Conservation (phyloP, 2,113 vertebrate genomes). For the Todiramphus saurophagus region DNA sequence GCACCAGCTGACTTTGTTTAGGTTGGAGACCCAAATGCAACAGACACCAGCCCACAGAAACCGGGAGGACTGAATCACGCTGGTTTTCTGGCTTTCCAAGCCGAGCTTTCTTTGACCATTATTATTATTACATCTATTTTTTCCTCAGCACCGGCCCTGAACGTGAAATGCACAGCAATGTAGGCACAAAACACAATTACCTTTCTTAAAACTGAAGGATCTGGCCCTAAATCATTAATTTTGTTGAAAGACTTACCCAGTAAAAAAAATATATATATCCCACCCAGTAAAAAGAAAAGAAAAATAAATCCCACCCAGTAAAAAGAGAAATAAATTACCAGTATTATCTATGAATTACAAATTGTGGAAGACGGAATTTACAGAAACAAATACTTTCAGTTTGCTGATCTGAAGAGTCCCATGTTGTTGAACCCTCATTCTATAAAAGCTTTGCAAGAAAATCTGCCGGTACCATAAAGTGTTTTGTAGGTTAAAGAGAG, state of each 20-base stretch:
- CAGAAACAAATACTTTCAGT: not conserved
- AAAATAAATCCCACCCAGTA: not conserved
- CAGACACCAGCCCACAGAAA: not conserved
- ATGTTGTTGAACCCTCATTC: fast-evolving
- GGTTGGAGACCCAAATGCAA: not conserved
- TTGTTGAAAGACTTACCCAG: not conserved
- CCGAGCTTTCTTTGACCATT: not conserved
- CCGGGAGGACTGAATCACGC: not conserved
- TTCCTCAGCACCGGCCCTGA: not conserved
- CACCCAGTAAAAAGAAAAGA: not conserved
- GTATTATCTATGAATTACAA: not conserved
- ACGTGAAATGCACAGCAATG: fast-evolving
- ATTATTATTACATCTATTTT: not conserved
- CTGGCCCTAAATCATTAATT: not conserved
- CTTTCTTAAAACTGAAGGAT: not conserved
- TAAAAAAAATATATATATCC: not conserved
- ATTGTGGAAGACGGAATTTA: not conserved
- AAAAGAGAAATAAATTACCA: not conserved
- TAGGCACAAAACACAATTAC: not conserved
- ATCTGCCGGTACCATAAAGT: fast-evolving
- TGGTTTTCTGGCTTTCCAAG: not conserved
- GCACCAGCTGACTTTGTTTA: not conserved
- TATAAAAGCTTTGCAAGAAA: not conserved
- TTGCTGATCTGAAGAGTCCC: fast-evolving
- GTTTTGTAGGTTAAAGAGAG: not conserved